Percentiles rank a stretch among this genome's conserved stretches.
Evolutionary conservation across 2,888 invertebrate genomes (phyloP).

Genomic region (Platycheirus rosarum): DNA sequence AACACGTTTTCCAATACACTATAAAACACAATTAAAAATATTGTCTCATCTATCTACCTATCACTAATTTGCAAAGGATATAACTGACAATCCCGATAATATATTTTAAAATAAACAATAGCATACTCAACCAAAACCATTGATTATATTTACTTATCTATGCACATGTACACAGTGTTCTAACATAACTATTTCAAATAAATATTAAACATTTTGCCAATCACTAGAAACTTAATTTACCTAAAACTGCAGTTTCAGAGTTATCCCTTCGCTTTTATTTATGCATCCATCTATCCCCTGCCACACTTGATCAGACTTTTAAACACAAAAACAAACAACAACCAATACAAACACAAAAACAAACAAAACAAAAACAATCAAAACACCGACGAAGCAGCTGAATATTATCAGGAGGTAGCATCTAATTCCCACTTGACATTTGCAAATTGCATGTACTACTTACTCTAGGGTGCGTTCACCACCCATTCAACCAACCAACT

Average conservation of each 20-base stretch:
- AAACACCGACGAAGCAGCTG: conserved; percentile 61
- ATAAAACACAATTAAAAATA: too few relatives aligned
- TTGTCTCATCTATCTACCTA: too few relatives aligned
- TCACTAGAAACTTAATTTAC: conserved; percentile 43
- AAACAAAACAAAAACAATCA: conserved; percentile 55
- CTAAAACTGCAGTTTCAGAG: conserved; percentile 12
- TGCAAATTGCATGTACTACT: conserved; percentile 61
- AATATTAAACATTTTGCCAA: conserved; percentile 47
- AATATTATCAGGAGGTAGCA: conserved; percentile 64
- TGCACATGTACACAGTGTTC: neutral
- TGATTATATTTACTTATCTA: conserved; percentile 27
- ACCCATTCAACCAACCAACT: neutral
- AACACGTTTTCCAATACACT: too few relatives aligned
- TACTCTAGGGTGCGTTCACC: conserved; percentile 22
- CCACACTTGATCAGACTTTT: neutral
- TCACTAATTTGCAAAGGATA: neutral
- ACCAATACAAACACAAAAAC: conserved; percentile 40
- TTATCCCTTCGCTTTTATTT: too few relatives aligned
- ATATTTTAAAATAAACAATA: conserved; percentile 18
- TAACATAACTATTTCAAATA: conserved; percentile 30
- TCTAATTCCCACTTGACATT: conserved; percentile 72
- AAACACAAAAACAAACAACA: conserved; percentile 36
- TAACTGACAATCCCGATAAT: neutral
- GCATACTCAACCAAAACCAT: conserved; percentile 17
- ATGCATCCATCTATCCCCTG: neutral